phyloP scores from a whole-genome alignment of 2,888 invertebrate species.

The Bimastos eiseni region DNA sequence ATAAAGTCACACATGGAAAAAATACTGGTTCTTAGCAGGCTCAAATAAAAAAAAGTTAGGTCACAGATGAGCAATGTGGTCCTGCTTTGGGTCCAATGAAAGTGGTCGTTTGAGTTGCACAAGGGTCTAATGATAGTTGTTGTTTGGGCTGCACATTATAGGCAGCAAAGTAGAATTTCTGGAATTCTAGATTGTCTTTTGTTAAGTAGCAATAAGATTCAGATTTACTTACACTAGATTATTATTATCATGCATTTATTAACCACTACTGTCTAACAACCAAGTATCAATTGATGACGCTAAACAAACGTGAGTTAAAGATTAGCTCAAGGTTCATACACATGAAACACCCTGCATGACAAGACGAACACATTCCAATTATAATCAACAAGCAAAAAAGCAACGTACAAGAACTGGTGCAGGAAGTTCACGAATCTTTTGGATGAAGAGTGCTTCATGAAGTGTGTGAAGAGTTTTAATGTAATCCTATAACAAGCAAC shows the following conservation, averaged over 20 bases:
- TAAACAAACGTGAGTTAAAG: too few species aligned
- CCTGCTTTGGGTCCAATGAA: too few species aligned
- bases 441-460: constrained; percentile 33
- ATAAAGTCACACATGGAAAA: too few species aligned
- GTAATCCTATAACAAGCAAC: constrained; percentile 28
- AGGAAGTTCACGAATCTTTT: constrained; percentile 14
- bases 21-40: too few species aligned
- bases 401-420: constrained; percentile 29
- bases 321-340: too few species aligned
- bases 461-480: constrained; percentile 29
- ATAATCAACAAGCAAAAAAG: not conserved
- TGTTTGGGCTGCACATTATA: not conserved
- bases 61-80: too few species aligned
- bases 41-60: too few species aligned
- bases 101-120: not conserved
- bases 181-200: not conserved
- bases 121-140: too few species aligned
- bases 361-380: not conserved
- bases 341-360: too few species aligned
- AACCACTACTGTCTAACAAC: too few species aligned
- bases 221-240: not conserved
- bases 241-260: too few species aligned
- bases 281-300: too few species aligned
- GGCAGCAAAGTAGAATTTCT: not conserved
- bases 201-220: not conserved